A percentile compares a stretch with the other conserved stretches of the same genome.
Conservation (phyloP, 2,888 invertebrate species). For the Andrena fulva region DNA sequence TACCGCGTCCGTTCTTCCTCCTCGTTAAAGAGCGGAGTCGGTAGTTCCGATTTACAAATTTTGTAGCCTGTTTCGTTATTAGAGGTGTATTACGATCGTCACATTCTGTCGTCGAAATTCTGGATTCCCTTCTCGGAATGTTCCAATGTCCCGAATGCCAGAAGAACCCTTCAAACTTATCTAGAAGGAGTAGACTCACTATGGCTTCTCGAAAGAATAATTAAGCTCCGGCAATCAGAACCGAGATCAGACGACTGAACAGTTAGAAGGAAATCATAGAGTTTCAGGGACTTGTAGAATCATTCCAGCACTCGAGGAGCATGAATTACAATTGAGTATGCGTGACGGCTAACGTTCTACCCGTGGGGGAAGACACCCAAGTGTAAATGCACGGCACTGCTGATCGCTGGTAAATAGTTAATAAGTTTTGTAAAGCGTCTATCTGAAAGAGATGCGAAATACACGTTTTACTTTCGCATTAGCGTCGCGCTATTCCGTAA, state of each 20-base stretch:
- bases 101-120: constrained; percentile 13
- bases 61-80: no score
- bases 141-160: background rate
- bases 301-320: background rate
- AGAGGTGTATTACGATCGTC: background rate
- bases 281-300: background rate
- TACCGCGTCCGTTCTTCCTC: no score
- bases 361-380: constrained; percentile 55
- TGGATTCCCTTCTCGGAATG: constrained; percentile 8
- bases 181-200: background rate
- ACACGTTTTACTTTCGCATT: constrained; percentile 7
- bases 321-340: constrained; percentile 11
- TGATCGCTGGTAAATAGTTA: constrained; percentile 63
- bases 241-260: background rate
- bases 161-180: background rate
- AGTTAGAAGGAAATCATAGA: background rate
- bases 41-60: no score
- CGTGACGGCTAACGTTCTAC: constrained; percentile 34
- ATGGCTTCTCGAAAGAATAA: background rate
- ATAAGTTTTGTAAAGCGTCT: constrained; percentile 65
- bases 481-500: constrained; percentile 16
- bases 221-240: background rate
- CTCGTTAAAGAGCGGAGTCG: background rate
- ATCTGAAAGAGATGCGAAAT: constrained; percentile 58
- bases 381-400: constrained; percentile 63